Conservation (phyloP, 2,113 vertebrate genomes). For the Dermatemys mawii region DNA sequence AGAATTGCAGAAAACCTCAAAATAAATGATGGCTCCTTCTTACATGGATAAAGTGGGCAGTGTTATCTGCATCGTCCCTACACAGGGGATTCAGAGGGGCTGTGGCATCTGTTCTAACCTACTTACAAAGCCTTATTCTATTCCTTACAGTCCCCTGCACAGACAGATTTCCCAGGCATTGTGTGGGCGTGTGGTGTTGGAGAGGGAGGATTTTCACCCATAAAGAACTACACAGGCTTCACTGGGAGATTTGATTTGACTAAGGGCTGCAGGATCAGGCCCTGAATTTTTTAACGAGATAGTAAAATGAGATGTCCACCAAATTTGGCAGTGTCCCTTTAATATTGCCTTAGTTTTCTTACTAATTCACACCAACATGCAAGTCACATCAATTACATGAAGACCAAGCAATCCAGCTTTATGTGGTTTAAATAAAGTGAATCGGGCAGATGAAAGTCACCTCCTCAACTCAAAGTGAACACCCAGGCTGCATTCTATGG, state of each 20-base stretch:
- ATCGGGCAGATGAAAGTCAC: background rate
- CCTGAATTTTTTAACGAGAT: background rate
- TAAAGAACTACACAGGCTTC: background rate
- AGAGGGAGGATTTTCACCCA: background rate
- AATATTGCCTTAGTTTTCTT: background rate
- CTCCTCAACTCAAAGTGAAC: background rate
- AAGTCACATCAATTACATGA: background rate
- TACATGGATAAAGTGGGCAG: background rate
- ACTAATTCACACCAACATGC: background rate
- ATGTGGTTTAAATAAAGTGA: background rate
- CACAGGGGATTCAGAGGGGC: background rate
- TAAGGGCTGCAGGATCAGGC: accelerated
- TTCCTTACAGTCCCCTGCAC: accelerated
- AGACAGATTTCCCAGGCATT: background rate
- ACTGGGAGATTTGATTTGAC: background rate
- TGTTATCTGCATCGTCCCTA: background rate
- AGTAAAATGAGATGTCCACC: background rate
- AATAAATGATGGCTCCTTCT: background rate
- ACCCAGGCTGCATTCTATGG: background rate
- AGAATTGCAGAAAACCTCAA: background rate
- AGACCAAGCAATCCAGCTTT: background rate
- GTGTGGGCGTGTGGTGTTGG: background rate
- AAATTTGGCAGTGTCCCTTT: background rate
- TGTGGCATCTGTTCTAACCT: background rate
- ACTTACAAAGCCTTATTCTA: background rate